Evolutionary conservation across 1,140 invertebrate species (phyloP).

Genomic region (Microplitis mediator): DNA sequence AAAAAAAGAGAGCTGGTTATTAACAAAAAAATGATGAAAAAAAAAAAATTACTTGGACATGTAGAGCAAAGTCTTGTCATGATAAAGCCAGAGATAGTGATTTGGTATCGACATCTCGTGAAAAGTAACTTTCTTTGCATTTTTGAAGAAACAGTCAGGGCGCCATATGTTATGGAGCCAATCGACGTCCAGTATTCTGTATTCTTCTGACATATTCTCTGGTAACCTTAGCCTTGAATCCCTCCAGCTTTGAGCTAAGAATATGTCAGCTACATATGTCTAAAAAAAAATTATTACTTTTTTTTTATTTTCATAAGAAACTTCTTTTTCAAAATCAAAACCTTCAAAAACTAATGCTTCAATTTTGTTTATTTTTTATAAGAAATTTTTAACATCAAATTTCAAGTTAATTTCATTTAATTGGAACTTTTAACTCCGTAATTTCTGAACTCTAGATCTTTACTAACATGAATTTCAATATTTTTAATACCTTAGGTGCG

Average conservation of each 20-base stretch:
- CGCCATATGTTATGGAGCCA: conserved; percentile 92
- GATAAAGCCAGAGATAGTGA: conserved; percentile 90
- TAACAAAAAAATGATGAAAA: background rate
- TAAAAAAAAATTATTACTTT: conserved; percentile 54
- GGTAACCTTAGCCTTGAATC: conserved; percentile 83
- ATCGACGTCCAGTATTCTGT: conserved; percentile 86
- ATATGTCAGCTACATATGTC: conserved; percentile 92
- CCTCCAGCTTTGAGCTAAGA: conserved; percentile 89
- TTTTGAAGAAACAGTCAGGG: conserved; percentile 92
- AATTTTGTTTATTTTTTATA: no score
- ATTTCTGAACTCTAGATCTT: no score
- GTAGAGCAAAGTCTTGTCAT: conserved; percentile 87
- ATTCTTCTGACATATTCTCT: conserved; percentile 91
- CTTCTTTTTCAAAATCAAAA: no score
- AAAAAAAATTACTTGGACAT: conserved; percentile 80
- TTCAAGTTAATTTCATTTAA: no score
- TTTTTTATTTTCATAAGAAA: background rate
- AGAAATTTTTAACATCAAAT: no score
- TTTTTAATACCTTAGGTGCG: no score
- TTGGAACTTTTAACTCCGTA: no score
- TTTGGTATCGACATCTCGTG: conserved; percentile 95
- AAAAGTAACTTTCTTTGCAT: conserved; percentile 91
- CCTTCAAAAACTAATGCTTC: no score
- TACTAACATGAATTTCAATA: no score
- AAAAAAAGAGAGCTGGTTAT: background rate